These are phyloP conservation scores for Siniperca obscura DNA, from an alignment of 2,797 vertebrate species.

Conservation along the genomic window DNA sequence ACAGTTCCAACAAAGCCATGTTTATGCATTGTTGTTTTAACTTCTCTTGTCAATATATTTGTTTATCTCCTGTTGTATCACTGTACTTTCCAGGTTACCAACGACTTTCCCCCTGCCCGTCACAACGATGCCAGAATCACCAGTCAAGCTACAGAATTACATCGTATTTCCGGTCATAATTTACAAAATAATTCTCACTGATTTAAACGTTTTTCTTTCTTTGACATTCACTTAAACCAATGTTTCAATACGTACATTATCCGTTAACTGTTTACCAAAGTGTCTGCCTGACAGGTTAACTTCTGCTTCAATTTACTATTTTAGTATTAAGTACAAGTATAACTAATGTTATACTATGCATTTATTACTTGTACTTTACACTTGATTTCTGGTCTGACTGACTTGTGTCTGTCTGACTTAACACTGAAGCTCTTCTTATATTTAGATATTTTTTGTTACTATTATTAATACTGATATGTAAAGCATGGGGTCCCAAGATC, in stretches of 20 bases:
- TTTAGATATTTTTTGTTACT: not conserved
- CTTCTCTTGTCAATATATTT: conserved; percentile 3
- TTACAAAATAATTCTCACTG: conserved; percentile 59
- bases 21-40: conserved; percentile 56
- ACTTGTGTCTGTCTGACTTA: not conserved
- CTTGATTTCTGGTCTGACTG: not conserved
- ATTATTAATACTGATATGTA: not conserved
- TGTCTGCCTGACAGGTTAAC: not conserved
- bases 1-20: conserved; percentile 86
- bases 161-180: accelerated
- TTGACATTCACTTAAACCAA: not conserved
- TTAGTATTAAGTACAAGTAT: not conserved
- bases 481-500: not conserved
- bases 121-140: not conserved
- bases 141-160: not conserved
- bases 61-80: conserved; percentile 42
- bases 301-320: not conserved
- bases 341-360: not conserved
- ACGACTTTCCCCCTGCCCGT: conserved; percentile 31
- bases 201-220: not conserved
- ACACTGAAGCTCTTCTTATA: not conserved
- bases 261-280: not conserved
- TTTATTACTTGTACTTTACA: not conserved
- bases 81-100: conserved; percentile 47
- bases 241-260: not conserved